Conservation (phyloP, 2,113 vertebrate genomes). For the Erpornis zantholeuca region DNA sequence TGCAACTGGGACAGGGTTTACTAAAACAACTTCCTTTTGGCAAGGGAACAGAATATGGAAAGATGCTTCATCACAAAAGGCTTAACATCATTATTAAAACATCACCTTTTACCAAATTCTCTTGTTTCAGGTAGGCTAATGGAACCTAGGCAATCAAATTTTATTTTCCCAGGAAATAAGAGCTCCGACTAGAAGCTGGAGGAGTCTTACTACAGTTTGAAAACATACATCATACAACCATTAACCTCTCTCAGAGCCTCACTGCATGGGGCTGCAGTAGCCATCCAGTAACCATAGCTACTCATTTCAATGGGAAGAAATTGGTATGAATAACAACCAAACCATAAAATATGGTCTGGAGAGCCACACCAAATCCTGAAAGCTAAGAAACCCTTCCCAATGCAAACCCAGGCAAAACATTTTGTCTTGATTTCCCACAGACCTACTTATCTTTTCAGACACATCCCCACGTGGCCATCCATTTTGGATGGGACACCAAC, state of each 20-base stretch:
- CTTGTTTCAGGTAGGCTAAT: background rate
- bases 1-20: background rate
- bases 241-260: background rate
- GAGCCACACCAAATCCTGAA: background rate
- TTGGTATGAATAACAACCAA: background rate
- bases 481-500: background rate
- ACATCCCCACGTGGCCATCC: background rate
- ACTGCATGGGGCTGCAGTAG: background rate
- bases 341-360: background rate
- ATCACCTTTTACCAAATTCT: background rate
- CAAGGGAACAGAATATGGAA: background rate
- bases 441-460: background rate
- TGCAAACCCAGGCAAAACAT: background rate
- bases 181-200: background rate
- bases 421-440: background rate
- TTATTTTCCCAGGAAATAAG: background rate
- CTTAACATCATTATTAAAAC: background rate
- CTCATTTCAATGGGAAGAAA: slow-evolving; percentile 1
- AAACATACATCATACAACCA: background rate
- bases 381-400: background rate
- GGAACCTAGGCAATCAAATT: background rate
- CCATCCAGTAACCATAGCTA: slow-evolving; percentile 11
- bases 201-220: background rate
- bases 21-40: background rate
- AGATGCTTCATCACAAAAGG: background rate